Evolutionary conservation across 2,888 invertebrate genomes (phyloP).

Genomic region (Zygogramma bicolorata): DNA sequence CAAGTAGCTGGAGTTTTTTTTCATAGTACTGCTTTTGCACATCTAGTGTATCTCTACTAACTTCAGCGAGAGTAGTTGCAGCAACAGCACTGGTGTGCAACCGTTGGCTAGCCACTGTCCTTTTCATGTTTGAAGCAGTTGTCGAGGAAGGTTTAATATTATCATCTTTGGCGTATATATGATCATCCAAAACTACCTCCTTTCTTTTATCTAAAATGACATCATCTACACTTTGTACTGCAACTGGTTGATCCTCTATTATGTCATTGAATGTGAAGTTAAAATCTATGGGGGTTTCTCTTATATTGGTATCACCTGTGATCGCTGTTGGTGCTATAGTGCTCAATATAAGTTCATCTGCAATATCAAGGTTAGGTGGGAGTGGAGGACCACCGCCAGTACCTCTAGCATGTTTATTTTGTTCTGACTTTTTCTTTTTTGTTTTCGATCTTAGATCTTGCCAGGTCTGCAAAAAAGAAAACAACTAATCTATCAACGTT

Average conservation of each 20-base stretch:
- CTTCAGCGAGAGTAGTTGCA: constrained; percentile 25
- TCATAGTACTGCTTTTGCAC: constrained; percentile 21
- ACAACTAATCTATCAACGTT: constrained; percentile 7
- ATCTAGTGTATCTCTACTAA: constrained; percentile 19
- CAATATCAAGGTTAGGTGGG: constrained; percentile 5
- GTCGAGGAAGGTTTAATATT: constrained; percentile 14
- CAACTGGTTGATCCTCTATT: too few species aligned
- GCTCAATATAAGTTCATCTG: constrained; percentile 25
- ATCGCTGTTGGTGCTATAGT: constrained; percentile 20
- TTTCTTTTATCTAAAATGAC: too few species aligned
- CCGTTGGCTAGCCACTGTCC: too few species aligned
- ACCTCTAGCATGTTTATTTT: constrained; percentile 23
- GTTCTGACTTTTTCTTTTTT: too few species aligned
- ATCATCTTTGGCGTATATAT: constrained; percentile 26
- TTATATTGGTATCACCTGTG: too few species aligned
- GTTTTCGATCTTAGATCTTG: too few species aligned
- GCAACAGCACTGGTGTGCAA: too few species aligned
- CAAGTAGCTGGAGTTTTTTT: constrained; percentile 14
- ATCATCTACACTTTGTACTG: too few species aligned
- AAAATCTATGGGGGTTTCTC: too few species aligned
- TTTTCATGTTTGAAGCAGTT: too few species aligned
- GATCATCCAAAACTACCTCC: constrained; percentile 13
- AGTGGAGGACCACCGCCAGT: constrained; percentile 26
- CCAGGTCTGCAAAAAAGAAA: too few species aligned
- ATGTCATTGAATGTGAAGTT: too few species aligned